Evolutionary conservation across 2,113 vertebrate species (phyloP), one percentile per base, ranked within the genome.

Genomic region (Bettongia penicillata): DNA sequence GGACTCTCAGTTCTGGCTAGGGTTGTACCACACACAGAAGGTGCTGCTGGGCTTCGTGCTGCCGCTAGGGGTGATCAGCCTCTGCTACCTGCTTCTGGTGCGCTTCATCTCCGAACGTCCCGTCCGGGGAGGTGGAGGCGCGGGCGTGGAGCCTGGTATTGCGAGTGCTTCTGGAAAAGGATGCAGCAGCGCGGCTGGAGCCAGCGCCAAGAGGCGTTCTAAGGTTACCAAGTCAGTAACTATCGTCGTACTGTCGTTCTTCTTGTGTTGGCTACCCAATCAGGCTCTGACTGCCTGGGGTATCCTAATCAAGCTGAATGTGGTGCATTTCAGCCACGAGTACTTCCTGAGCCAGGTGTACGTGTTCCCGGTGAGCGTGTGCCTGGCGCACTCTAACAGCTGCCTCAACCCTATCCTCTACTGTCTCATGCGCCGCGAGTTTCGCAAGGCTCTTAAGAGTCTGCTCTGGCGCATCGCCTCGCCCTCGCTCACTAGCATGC

Each of bases 181-280:
- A 95, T 98, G 55, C 25, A 97, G 92, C 43, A 57, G 95, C 93
- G 52, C 48, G 93, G 90, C 93, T 0, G 98, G 96, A 10, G 98
- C 99, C 84, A 98, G 99, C 97, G 98, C 99, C 6, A 99, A 99
- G 51, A 98, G 99, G 47, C 99, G 99, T n/a, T 99, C 99, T 90
- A 99, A 99, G 94, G 99, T 99, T 96, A 99, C 99, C 61, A 99
- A 98, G 92, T 99, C 99, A 0, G 99, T 99, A 92, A 99, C 99
- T 93, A 99, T 99, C 0, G 99, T 99, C 31, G 99, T 99, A 3
- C 96, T 99, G 2, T 99, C 99, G 4, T 99, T 99, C 97, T 99
- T 99, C 97, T 98, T 99, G 93, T 99, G 99, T 97, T 99, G 99
- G 99, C 98, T 99, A 91, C 99, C 99, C 94, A 99, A 99, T 97